Evolutionary conservation across 2,888 invertebrate genomes (phyloP), one percentile per base, ranked within the genome.

Genomic region (Empis stercorea): DNA sequence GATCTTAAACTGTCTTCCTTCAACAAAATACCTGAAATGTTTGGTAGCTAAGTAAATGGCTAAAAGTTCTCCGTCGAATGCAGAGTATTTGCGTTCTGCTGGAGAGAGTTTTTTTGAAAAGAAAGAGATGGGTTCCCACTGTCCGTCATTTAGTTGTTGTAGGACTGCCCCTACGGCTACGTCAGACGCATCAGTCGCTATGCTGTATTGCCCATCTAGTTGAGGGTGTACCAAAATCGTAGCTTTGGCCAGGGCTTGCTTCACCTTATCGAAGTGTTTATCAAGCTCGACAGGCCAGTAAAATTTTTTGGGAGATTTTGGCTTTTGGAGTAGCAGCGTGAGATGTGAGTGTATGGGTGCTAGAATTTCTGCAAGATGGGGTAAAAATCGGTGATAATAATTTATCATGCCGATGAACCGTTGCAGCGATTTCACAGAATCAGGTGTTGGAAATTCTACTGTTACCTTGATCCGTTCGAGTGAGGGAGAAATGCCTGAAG

Each of bases 131-230:
- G 64, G 65, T 52, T 63, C 48, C 61, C 61, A 63, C 1, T 45
- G 14, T 7, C 48, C 41, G 5, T 52, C 42, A 4, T 46, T 44
- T 0, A 23, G 23, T 46, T 67, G 66, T 45, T 68, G 61, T 11
- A 69, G 46, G 0, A 59, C 61, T 1, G 63, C 64, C 3, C 66
- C 67, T 3, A 65, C 56, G 2, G 65, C 59, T 1, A 37, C 45
- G 40, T 64, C 61, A 0, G 66, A 68, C 2, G 66, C 66, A 34
- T 45, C 45, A 4, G 32, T 41, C 11, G 34, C 13, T 16, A 43
- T 15, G 11, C 34, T 54, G 1, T 66, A 41, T 30, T 56, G 45
- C 0, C 61, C 59, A 10, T 54, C 13, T 1, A 44, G 17, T 5
- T 55, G 55, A 1, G 65, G 66, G 46, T 65, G 64, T 20, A 20